Base-by-base conservation (phyloP, 2,797 vertebrate species). In the Chelon labrosus region DNA sequence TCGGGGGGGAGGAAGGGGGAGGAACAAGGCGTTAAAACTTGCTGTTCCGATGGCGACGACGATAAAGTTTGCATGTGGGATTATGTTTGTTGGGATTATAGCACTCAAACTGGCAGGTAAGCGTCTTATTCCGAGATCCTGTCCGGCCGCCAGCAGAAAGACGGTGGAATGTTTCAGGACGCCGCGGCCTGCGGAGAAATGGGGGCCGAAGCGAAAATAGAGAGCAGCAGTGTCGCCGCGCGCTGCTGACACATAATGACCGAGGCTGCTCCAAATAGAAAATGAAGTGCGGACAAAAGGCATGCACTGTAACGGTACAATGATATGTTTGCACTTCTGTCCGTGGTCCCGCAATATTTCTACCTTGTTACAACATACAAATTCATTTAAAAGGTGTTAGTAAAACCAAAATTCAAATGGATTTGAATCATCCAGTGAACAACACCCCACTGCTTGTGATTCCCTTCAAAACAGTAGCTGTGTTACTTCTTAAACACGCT, bases 211-310 rank as follows among this genome's bases (percentile, higher is more conserved):
- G 31, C 31, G 2, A 31, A 31, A 31, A 31, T 31, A 31, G 31
- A 31, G 31, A 31, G 31, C 22, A 22, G 22, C 22, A n/a, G n/a
- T n/a, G 22, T 22, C 22, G 22, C 22, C 22, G 22, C 3, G 22
- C 3, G 22, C 22, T 57, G 50, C 49, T 22, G 31, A 73, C 44
- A 31, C 52, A 50, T 44, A 27, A 54, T 38, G 52, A 39, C 13
- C 7, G 31, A 66, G 14, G 14, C 37, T 46, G 17, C 14, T 69
- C 13, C 50, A 75, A 63, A 58, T 39, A 59, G 53, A 70, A 80
- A 31, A 31, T 31, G 31, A 31, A 31, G 7, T 31, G 31, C 5
- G 7, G 31, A 31, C 4, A 5, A 31, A 31, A 31, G 31, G 22
- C 22, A 22, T 3, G 22, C 22, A 22, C 22, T 22, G 22, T 22